A percentile compares a stretch with the other conserved stretches of the same genome.
Conservation (phyloP, 2,797 vertebrate species). For the Enteromius thamalakanensis region DNA sequence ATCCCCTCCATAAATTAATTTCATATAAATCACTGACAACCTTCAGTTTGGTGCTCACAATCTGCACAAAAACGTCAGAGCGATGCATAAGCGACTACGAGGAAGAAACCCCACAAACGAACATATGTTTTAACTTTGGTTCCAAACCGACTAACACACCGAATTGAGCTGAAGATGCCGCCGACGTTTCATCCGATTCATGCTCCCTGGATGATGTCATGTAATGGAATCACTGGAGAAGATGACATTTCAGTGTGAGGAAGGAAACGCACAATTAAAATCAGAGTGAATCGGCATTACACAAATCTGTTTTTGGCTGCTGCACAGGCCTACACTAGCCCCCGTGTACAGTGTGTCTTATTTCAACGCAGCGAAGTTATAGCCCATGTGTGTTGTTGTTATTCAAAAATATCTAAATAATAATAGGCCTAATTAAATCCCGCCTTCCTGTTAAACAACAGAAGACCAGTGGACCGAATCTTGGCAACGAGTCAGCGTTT, state of each 20-base stretch:
- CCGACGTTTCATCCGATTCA: slow-evolving; percentile 63
- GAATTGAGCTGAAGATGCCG: slow-evolving; percentile 52
- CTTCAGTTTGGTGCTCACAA: background rate
- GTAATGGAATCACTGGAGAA: slow-evolving; percentile 53
- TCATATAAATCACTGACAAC: background rate
- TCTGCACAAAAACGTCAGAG: slow-evolving; percentile 25
- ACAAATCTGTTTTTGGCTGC: slow-evolving; percentile 42
- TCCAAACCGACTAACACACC: slow-evolving; percentile 55
- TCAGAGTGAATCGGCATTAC: slow-evolving; percentile 55
- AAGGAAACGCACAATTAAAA: slow-evolving; percentile 60
- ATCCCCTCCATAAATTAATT: background rate
- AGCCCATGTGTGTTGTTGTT: slow-evolving; percentile 6
- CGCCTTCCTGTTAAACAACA: background rate
- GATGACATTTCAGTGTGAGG: slow-evolving; percentile 62
- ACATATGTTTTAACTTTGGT: slow-evolving; percentile 85
- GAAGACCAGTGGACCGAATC: background rate
- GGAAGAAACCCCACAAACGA: slow-evolving; percentile 75
- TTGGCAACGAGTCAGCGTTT: slow-evolving; percentile 6
- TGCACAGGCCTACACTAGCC: slow-evolving; percentile 32
- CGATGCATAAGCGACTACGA: slow-evolving; percentile 70
- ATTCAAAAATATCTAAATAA: slow-evolving; percentile 24
- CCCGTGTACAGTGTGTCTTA: slow-evolving; percentile 41
- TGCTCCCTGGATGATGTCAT: slow-evolving; percentile 66
- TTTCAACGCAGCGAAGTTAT: slow-evolving; percentile 1
- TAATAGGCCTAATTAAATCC: slow-evolving; percentile 26